Conservation (phyloP, 2,797 vertebrate genomes). For the Champsocephalus gunnari region DNA sequence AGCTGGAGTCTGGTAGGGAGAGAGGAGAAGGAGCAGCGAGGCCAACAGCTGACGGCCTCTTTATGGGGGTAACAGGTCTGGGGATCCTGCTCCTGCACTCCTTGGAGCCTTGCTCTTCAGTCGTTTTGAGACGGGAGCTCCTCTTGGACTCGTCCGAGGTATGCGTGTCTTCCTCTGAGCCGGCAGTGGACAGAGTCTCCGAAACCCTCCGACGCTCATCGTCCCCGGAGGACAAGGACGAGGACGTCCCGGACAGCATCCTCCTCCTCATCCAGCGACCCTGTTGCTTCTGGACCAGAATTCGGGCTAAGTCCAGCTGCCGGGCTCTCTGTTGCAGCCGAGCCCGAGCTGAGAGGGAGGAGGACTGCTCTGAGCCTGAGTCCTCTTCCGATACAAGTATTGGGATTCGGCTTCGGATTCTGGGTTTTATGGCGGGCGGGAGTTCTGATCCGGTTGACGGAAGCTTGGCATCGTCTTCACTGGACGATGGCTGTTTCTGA, state of each 20-base stretch:
- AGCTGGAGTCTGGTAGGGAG: slow-evolving; percentile 48
- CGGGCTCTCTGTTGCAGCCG: slow-evolving; percentile 85
- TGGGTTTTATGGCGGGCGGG: slow-evolving; percentile 45
- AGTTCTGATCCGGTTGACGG: slow-evolving; percentile 40
- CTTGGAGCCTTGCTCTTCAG: slow-evolving; percentile 67
- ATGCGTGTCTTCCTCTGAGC: slow-evolving; percentile 93
- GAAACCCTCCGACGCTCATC: slow-evolving; percentile 86
- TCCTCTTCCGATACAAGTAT: slow-evolving; percentile 92
- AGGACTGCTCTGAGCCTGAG: slow-evolving; percentile 89
- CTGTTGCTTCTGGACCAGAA: slow-evolving; percentile 93
- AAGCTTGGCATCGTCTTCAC: slow-evolving; percentile 47
- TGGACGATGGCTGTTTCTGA: slow-evolving; percentile 34
- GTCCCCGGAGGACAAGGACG: slow-evolving; percentile 91
- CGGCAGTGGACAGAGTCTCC: slow-evolving; percentile 90
- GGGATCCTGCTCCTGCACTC: slow-evolving; percentile 90
- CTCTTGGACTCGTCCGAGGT: slow-evolving; percentile 88
- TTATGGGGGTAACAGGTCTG: slow-evolving; percentile 74
- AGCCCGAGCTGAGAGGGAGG: slow-evolving; percentile 86
- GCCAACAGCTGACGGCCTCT: slow-evolving; percentile 39
- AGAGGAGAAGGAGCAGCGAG: slow-evolving; percentile 52
- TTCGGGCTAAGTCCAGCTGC: slow-evolving; percentile 89
- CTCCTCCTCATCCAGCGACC: slow-evolving; percentile 86
- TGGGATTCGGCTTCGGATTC: slow-evolving; percentile 91
- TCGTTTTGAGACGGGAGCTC: slow-evolving; percentile 64
- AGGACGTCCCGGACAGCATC: slow-evolving; percentile 90